phyloP scores from a whole-genome alignment of 2,888 invertebrate species.

The Lysandra bellargus region DNA sequence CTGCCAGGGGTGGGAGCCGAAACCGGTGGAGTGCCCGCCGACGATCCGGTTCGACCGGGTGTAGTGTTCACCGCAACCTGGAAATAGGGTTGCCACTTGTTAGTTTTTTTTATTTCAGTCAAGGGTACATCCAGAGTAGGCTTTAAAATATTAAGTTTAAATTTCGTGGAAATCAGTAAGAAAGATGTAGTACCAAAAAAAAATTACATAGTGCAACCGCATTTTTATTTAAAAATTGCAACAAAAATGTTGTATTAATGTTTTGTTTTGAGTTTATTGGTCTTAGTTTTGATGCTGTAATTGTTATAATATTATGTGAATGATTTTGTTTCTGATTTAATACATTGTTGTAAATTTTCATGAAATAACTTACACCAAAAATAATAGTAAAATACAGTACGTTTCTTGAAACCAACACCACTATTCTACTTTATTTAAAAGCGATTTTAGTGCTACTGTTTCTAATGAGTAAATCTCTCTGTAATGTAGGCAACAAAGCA shows the following conservation, averaged over 20 bases:
- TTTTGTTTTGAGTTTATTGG: neutral
- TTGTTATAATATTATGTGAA: neutral
- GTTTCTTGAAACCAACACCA: neutral
- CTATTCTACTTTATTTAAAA: neutral
- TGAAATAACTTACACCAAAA: too few relatives aligned
- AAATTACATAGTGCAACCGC: neutral
- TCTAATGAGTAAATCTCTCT: neutral
- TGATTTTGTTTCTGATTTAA: neutral
- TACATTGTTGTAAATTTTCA: neutral
- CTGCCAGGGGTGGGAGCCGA: conserved; percentile 97
- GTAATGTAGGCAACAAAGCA: too few relatives aligned
- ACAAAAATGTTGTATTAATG: neutral
- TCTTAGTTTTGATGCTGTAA: neutral
- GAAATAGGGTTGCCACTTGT: conserved; percentile 47
- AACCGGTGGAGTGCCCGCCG: conserved; percentile 93
- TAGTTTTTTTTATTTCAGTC: neutral
- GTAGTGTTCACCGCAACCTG: conserved; percentile 95
- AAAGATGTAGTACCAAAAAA: neutral
- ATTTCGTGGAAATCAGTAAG: too few relatives aligned
- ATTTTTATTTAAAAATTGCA: too few relatives aligned
- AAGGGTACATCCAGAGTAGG: too few relatives aligned
- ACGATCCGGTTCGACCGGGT: conserved; percentile 94
- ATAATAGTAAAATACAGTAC: neutral
- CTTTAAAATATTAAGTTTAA: too few relatives aligned
- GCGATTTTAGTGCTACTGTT: neutral